phyloP scores from a whole-genome alignment of 2,113 vertebrate genomes.

The Potamarius usumacintae region DNA sequence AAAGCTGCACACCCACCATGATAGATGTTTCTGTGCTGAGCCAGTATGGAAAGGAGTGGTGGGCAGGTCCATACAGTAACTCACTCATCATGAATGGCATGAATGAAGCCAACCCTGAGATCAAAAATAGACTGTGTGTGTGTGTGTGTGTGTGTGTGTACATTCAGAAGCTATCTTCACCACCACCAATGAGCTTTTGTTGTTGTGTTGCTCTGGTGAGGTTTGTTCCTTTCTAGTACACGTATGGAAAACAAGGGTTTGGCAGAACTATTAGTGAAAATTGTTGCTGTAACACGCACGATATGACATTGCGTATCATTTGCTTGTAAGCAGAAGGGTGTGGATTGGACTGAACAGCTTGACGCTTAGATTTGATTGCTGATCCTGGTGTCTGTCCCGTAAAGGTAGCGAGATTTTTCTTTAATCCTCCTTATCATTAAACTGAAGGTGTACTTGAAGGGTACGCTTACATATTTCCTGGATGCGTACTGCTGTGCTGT shows the following conservation, averaged over 20 bases:
- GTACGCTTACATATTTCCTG: not conserved
- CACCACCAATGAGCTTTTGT: constrained; percentile 12
- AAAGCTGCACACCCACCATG: constrained; percentile 25
- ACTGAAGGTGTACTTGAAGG: not conserved
- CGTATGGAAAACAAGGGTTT: not conserved
- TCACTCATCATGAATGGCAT: constrained; percentile 14
- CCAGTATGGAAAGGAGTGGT: constrained; percentile 31
- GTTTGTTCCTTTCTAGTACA: not conserved
- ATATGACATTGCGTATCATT: not conserved
- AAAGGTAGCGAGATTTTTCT: constrained; percentile 6
- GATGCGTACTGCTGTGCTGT: constrained; percentile 16
- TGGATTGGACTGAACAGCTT: not conserved
- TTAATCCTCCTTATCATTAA: not conserved
- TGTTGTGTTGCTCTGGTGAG: constrained; percentile 39
- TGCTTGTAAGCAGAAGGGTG: not conserved
- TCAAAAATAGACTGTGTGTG: not conserved
- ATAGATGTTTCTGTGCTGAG: constrained; percentile 1
- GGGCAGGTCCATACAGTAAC: constrained; percentile 36
- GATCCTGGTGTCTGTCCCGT: not conserved
- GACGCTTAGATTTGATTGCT: not conserved
- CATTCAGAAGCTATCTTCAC: not conserved
- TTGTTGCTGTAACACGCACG: not conserved
- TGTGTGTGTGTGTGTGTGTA: not conserved
- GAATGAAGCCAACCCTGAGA: constrained; percentile 6
- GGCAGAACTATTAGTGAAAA: not conserved